Conservation (phyloP, 2,797 vertebrate genomes). For the Nasua narica region DNA sequence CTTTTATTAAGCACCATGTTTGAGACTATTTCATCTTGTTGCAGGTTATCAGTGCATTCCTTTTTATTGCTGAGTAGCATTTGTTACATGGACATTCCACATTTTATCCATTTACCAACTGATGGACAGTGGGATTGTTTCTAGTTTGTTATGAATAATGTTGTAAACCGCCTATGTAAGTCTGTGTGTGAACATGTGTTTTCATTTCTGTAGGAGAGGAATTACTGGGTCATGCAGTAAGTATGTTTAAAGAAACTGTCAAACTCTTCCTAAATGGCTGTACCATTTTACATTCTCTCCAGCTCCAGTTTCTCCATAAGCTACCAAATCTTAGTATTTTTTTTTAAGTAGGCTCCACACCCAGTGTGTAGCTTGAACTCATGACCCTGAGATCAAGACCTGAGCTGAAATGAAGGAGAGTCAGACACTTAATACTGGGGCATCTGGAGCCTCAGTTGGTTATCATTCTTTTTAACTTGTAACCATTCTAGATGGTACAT, state of each 20-base stretch:
- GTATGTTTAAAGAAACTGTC: background rate
- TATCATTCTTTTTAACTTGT: background rate
- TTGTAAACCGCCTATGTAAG: background rate
- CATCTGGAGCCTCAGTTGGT: background rate
- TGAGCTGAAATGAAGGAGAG: background rate
- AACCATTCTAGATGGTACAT: background rate
- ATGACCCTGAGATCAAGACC: background rate
- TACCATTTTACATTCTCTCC: background rate
- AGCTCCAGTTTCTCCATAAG: background rate
- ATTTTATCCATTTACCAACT: background rate
- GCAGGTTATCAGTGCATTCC: background rate
- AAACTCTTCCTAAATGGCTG: background rate
- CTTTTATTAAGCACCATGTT: background rate
- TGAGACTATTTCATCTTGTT: background rate
- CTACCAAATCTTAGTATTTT: background rate
- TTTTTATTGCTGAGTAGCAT: background rate
- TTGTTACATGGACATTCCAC: background rate
- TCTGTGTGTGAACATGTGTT: background rate
- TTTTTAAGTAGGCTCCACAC: background rate
- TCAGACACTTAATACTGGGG: background rate
- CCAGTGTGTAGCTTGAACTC: background rate
- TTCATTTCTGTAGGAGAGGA: slow-evolving; percentile 6
- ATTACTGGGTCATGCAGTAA: background rate
- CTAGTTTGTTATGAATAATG: background rate
- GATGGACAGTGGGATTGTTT: background rate